These are phyloP conservation scores for Zaprionus taronus DNA, from an alignment of 1,140 invertebrate species.

Conservation along the genomic window DNA sequence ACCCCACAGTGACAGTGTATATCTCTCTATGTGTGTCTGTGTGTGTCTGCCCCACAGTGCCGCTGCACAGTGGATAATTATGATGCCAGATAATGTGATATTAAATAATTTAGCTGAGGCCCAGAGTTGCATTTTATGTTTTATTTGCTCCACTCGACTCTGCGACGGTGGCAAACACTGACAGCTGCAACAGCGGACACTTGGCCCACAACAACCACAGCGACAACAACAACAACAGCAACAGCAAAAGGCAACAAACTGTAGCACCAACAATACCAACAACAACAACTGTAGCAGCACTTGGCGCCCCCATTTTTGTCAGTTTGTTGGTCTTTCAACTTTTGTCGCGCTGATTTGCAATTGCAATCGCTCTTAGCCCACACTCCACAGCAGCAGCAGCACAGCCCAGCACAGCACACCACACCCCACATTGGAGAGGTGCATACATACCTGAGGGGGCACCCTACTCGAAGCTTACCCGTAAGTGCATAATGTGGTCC, in stretches of 20 bases:
- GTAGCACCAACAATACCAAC: neutral
- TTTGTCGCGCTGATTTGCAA: constrained; percentile 73
- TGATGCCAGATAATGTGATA: constrained; percentile 82
- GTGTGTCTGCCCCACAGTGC: neutral
- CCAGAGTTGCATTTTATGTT: constrained; percentile 55
- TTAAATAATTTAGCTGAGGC: constrained; percentile 61
- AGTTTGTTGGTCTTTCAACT: constrained; percentile 60
- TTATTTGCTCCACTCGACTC: constrained; percentile 63
- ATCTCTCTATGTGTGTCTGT: neutral
- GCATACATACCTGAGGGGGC: constrained; percentile 42
- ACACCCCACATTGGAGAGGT: neutral
- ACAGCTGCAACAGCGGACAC: constrained; percentile 73
- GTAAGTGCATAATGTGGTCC: constrained; percentile 62
- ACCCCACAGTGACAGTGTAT: constrained; percentile 21
- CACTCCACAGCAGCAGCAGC: constrained; percentile 1
- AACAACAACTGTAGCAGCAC: constrained; percentile 39
- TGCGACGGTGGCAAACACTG: constrained; percentile 71
- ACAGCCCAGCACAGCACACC: neutral
- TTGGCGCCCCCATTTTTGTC: constrained; percentile 59
- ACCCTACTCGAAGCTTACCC: constrained; percentile 38
- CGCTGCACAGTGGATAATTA: constrained; percentile 63
- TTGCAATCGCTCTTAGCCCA: constrained; percentile 32
- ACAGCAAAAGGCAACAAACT: neutral
- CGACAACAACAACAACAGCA: constrained; percentile 17
- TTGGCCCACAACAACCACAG: constrained; percentile 27